phyloP scores from a whole-genome alignment of 2,797 vertebrate genomes.

The Yasuhikotakia modesta region DNA sequence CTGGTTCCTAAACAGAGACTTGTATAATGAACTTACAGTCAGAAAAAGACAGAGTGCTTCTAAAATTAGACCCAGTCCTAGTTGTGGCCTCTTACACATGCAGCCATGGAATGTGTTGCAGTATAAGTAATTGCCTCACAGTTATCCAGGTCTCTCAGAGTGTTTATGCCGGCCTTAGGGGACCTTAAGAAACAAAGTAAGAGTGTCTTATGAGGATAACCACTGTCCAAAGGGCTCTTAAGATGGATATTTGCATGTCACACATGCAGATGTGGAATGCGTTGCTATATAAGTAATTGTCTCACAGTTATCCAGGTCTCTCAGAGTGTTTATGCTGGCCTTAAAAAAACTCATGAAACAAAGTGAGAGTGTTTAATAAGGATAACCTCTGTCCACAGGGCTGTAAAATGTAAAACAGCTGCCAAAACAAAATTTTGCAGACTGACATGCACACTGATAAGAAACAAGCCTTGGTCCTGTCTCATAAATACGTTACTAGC shows the following conservation, averaged over 20 bases:
- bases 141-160: conserved; percentile 5
- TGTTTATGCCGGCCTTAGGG: conserved; percentile 35
- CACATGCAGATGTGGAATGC: conserved; percentile 18
- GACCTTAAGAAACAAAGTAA: conserved; percentile 31
- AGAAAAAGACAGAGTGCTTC: conserved; percentile 8
- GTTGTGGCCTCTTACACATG: not conserved
- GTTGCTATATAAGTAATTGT: conserved; percentile 12
- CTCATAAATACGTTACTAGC: conserved; percentile 26
- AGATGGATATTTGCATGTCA: no score
- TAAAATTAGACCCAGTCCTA: conserved; percentile 1
- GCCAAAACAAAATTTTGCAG: no score
- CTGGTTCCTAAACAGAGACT: conserved; percentile 2
- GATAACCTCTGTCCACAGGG: conserved; percentile 13
- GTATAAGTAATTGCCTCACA: conserved; percentile 16
- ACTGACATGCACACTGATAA: not conserved
- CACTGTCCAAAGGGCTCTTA: conserved; percentile 15
- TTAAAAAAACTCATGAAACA: conserved; percentile 39
- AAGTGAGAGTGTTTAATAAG: not conserved
- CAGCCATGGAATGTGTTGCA: conserved; percentile 4
- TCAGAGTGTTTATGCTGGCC: conserved; percentile 26
- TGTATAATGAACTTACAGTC: conserved; percentile 16
- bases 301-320: not conserved
- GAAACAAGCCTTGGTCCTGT: conserved; percentile 22
- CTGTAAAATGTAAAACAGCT: no score
- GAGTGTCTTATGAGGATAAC: not conserved